Base-by-base conservation (phyloP, 2,113 vertebrate species). In the Percina caprodes region DNA sequence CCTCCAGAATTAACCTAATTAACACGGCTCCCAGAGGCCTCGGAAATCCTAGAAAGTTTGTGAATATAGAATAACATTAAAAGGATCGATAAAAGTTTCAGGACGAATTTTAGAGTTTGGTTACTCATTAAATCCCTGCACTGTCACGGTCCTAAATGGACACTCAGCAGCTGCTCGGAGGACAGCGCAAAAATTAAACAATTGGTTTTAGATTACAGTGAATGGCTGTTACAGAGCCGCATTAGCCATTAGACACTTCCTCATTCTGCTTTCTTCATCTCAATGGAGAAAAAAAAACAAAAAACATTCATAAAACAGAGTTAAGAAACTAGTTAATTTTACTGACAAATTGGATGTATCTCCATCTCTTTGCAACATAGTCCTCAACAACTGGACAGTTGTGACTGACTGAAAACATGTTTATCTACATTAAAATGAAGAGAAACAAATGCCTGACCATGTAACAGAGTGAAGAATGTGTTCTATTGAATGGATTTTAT, bases 1-100 rank as follows among this genome's bases (percentile, higher is more conserved):
- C 55, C 76, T 39, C 45, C 79, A 82, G 86, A 79, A 92, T 89
- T 85, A 89, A 90, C 75, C 74, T 75, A 89, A 90, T 90, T 86
- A 91, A 74, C 70, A 81, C 42, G 55, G 12, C 35, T 85, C 87
- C 92, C 89, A 79, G 58, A 84, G 87, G 90, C 79, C 42, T 66
- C 5, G 14, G 39, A 90, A 74, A 82, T 76, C 87, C 88, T 86
- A 89, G 74, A 88, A 87, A 89, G 89, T 88, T 86, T 74, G 80
- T 71, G 65, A 52, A 60, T 84, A 87, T 82, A 24, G 23, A 84
- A 69, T 42, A 85, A 76, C 58, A 85, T 71, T 68, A 86, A 84
- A 65, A 83, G 63, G 74, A 63, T 66, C n/a, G 56, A 70, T 60
- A 42, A 77, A 88, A 90, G 85, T 90, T 93, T 89, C 16, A 58